Evolutionary conservation across 2,888 invertebrate species (phyloP).

Genomic region (Plemyria rubiginata): DNA sequence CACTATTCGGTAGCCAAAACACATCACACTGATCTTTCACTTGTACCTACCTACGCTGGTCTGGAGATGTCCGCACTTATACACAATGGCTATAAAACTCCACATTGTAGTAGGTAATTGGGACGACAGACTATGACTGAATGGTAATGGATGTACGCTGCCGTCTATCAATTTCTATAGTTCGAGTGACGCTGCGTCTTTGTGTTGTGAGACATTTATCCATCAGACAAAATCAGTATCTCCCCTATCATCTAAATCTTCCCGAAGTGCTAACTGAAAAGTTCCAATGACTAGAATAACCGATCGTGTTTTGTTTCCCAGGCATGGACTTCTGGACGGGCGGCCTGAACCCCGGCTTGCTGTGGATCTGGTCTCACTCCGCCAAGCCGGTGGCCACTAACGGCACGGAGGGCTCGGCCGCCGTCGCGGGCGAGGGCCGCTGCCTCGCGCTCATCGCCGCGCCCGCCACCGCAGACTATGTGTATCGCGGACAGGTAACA

Average conservation of each 20-base stretch:
- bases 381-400: constrained; percentile 88
- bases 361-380: constrained; percentile 95
- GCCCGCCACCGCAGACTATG: constrained; percentile 85
- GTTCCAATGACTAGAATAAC: neutral
- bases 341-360: constrained; percentile 92
- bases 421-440: constrained; percentile 86
- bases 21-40: too few species aligned
- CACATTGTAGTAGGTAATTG: too few species aligned
- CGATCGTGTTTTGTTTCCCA: constrained; percentile 43
- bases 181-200: too few species aligned
- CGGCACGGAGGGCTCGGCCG: constrained; percentile 48
- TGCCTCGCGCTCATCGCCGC: constrained; percentile 86
- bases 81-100: too few species aligned
- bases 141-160: too few species aligned
- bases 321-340: constrained; percentile 93
- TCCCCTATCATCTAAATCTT: neutral
- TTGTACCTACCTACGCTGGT: too few species aligned
- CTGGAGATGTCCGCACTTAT: too few species aligned
- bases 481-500: constrained; percentile 86
- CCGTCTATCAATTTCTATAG: too few species aligned
- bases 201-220: too few species aligned
- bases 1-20: too few species aligned
- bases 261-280: neutral
- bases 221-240: too few species aligned
- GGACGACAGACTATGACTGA: too few species aligned